Conservation (phyloP, 2,113 vertebrate genomes). For the Hylia prasina region DNA sequence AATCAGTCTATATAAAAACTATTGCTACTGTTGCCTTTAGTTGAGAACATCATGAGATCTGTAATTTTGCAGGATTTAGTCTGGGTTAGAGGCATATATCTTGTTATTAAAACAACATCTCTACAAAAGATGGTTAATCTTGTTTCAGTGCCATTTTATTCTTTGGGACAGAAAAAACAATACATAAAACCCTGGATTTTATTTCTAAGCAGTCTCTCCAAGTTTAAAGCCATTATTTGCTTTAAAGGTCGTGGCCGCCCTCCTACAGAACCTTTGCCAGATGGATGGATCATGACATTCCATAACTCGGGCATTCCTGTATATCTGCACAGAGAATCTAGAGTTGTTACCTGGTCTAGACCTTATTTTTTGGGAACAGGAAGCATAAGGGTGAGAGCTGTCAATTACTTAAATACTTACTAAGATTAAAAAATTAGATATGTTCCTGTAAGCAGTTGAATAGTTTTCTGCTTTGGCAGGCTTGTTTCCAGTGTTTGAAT, state of each 20-base stretch:
- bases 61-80: neutral
- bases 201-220: neutral
- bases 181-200: neutral
- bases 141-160: neutral
- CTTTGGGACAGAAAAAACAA: neutral
- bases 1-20: neutral
- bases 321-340: slow-evolving; percentile 96
- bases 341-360: slow-evolving; percentile 98
- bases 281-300: slow-evolving; percentile 99
- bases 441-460: neutral
- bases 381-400: slow-evolving; percentile 89
- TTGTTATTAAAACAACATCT: neutral
- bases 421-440: neutral
- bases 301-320: slow-evolving; percentile 99
- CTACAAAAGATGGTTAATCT: neutral
- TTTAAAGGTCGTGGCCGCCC: slow-evolving; percentile 91
- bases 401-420: neutral
- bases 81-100: neutral
- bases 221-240: slow-evolving; percentile 14
- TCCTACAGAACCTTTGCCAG: slow-evolving; percentile 94
- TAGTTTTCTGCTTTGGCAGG: neutral
- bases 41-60: neutral
- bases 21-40: neutral
- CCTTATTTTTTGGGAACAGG: slow-evolving; percentile 98
- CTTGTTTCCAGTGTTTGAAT: neutral